These are phyloP conservation scores for Circaetus cinerascens DNA, from an alignment of 2,113 vertebrate genomes.

Conservation along the genomic window DNA sequence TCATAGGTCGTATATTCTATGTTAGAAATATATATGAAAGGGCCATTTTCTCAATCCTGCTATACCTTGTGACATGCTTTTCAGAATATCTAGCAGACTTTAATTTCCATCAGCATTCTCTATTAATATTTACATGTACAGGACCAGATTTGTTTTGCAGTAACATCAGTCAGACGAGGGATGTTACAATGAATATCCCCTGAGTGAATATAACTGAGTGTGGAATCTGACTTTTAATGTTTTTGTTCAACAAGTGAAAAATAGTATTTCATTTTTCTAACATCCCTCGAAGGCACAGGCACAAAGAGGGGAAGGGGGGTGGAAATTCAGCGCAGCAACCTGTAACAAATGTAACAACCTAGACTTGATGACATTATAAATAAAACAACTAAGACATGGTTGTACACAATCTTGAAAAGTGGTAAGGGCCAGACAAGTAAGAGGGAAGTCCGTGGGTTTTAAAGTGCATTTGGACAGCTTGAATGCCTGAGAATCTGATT, in stretches of 20 bases:
- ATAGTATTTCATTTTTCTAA: neutral
- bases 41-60: neutral
- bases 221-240: neutral
- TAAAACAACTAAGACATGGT: neutral
- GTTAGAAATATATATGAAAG: neutral
- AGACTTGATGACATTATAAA: neutral
- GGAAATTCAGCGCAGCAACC: neutral
- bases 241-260: neutral
- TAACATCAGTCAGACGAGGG: neutral
- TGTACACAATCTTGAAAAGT: neutral
- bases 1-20: fast-evolving
- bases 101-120: neutral
- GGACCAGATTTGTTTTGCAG: neutral
- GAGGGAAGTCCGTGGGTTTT: neutral
- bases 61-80: neutral
- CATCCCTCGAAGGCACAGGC: neutral
- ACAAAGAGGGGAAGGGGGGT: neutral
- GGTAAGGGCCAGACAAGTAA: neutral
- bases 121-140: neutral
- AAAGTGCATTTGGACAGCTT: neutral
- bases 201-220: no score
- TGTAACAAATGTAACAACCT: neutral
- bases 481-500: neutral
- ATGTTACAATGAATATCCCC: neutral
- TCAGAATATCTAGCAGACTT: neutral